Conservation (phyloP, 2,888 invertebrate species). For the Euplagia quadripunctaria region DNA sequence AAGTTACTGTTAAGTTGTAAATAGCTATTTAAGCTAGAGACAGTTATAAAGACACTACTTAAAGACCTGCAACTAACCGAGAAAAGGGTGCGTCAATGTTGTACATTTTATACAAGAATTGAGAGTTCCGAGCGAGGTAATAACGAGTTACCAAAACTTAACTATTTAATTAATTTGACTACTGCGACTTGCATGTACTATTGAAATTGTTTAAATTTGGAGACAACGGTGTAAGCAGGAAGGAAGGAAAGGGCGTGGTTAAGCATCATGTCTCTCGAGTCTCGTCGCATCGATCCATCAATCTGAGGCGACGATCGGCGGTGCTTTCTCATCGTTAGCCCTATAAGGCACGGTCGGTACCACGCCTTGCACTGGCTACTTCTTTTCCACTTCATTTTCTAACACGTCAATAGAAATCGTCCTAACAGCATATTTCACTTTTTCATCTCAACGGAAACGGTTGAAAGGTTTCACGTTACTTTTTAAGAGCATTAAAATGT, state of each 20-base stretch:
- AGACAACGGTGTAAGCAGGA: slow-evolving; percentile 28
- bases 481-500: slow-evolving; percentile 72
- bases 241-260: slow-evolving; percentile 43
- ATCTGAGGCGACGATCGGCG: slow-evolving; percentile 79
- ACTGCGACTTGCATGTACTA: slow-evolving; percentile 10
- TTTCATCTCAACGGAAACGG: slow-evolving; percentile 76
- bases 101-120: slow-evolving; percentile 11
- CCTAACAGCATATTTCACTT: slow-evolving; percentile 81
- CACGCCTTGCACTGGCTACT: slow-evolving; percentile 82
- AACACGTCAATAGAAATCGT: slow-evolving; percentile 85
- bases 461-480: slow-evolving; percentile 73
- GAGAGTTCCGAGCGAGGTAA: background rate
- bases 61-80: slow-evolving; percentile 47
- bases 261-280: slow-evolving; percentile 40
- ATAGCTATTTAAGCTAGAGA: slow-evolving; percentile 54
- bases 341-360: slow-evolving; percentile 81
- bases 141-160: background rate
- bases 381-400: slow-evolving; percentile 86
- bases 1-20: slow-evolving; percentile 61
- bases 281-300: slow-evolving; percentile 75
- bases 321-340: slow-evolving; percentile 87
- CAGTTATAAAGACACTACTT: slow-evolving; percentile 57
- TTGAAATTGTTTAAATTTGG: slow-evolving; percentile 27
- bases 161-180: slow-evolving; percentile 4
- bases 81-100: slow-evolving; percentile 30